Conservation (phyloP, 1,140 invertebrate species). For the Drosophila trapezifrons region DNA sequence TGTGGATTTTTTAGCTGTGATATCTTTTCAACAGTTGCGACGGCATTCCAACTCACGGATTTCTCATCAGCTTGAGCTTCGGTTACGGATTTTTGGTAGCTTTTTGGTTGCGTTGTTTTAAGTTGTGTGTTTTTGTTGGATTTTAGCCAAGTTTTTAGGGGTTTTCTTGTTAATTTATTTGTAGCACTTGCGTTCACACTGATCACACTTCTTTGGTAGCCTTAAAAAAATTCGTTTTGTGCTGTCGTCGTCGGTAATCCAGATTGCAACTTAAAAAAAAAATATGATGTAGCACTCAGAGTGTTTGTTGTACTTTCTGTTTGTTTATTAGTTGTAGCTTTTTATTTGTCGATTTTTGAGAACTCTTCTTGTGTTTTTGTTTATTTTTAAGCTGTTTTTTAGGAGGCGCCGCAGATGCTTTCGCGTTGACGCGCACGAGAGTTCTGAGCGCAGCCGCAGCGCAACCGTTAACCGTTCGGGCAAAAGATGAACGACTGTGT, state of each 20-base stretch:
- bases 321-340: constrained; percentile 14
- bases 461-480: constrained; percentile 63
- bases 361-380: constrained; percentile 3
- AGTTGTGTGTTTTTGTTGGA: constrained; percentile 17
- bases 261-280: constrained; percentile 50
- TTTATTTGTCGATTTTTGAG: constrained; percentile 4
- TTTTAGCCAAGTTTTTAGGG: not conserved
- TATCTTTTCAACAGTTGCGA: constrained; percentile 32
- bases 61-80: constrained; percentile 5
- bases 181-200: constrained; percentile 39
- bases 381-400: constrained; percentile 14
- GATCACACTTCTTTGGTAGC: constrained; percentile 49
- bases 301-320: constrained; percentile 34
- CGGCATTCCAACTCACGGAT: constrained; percentile 43
- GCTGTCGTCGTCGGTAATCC: constrained; percentile 15
- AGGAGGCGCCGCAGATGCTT: constrained; percentile 68
- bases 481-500: constrained; percentile 72
- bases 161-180: constrained; percentile 29
- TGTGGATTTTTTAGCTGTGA: constrained; percentile 22
- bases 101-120: constrained; percentile 23
- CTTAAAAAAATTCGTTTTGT: constrained; percentile 36
- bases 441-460: constrained; percentile 74
- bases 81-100: constrained; percentile 8
- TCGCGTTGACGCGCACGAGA: constrained; percentile 70
- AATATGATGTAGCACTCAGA: constrained; percentile 31